phyloP scores from a whole-genome alignment of 2,113 vertebrate species.

The Rhinopithecus roxellana region DNA sequence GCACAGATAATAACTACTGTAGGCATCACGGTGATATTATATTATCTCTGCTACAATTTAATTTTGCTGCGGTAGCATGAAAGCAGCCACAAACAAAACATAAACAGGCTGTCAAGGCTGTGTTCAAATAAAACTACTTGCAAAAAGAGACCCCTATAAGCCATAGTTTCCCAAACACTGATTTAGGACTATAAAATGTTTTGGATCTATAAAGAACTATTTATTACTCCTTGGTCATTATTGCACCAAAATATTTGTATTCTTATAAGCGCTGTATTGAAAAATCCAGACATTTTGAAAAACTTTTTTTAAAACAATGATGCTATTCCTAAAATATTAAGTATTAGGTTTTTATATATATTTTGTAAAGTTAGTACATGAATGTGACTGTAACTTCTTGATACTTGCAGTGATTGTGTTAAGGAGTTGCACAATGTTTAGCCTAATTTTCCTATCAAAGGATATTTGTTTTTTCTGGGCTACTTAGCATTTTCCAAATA shows the following conservation, averaged over 20 bases:
- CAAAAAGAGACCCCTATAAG: background rate
- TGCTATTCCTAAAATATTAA: background rate
- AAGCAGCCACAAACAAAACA: background rate
- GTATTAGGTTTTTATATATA: background rate
- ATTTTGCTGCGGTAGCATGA: background rate
- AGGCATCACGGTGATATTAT: fast-evolving
- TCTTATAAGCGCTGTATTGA: background rate
- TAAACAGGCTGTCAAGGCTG: fast-evolving
- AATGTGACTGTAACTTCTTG: background rate
- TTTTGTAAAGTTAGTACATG: background rate
- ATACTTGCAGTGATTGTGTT: background rate
- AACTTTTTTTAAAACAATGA: background rate
- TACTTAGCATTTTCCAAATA: background rate
- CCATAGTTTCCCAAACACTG: background rate
- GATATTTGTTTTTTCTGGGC: background rate
- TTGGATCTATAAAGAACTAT: background rate
- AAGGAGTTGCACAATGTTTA: background rate
- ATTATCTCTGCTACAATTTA: background rate
- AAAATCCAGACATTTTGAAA: background rate
- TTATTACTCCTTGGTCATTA: background rate
- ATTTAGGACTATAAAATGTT: background rate
- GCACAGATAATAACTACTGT: background rate
- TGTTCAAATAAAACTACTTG: background rate
- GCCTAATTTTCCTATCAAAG: background rate
- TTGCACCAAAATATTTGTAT: background rate